These are phyloP conservation scores for Drosophila persimilis DNA, from an alignment of 1,140 invertebrate species.

Conservation along the genomic window DNA sequence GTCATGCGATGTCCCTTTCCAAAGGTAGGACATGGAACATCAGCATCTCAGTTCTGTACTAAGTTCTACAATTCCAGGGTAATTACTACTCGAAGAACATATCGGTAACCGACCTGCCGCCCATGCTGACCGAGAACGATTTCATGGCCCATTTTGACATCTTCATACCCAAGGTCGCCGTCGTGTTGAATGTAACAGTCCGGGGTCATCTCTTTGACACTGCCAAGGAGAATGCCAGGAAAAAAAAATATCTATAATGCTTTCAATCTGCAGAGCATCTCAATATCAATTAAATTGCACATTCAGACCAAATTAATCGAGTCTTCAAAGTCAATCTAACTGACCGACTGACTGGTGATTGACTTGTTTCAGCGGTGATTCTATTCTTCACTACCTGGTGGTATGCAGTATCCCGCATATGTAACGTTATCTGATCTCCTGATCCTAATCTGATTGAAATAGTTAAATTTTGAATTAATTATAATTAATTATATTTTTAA, in stretches of 20 bases:
- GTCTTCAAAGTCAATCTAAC: not conserved
- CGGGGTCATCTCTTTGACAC: constrained; percentile 38
- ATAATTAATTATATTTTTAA: too few species aligned
- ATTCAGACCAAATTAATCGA: not conserved
- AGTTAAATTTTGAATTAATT: too few species aligned
- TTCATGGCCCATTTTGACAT: constrained; percentile 44
- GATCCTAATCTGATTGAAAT: too few species aligned
- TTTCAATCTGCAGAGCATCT: too few species aligned
- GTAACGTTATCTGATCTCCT: too few species aligned
- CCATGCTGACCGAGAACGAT: constrained; percentile 45
- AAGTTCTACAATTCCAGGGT: constrained; percentile 11
- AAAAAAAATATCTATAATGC: constrained; percentile 43
- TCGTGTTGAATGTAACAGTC: constrained; percentile 40
- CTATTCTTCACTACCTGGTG: too few species aligned
- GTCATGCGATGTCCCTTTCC: constrained; percentile 42
- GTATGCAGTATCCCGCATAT: too few species aligned
- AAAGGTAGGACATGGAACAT: constrained; percentile 19
- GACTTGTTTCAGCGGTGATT: too few species aligned
- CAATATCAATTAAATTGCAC: not conserved
- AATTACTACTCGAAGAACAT: constrained; percentile 41
- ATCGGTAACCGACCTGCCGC: constrained; percentile 45
- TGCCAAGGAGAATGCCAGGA: constrained; percentile 39
- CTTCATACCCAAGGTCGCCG: constrained; percentile 39
- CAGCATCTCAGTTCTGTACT: not conserved
- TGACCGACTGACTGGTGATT: too few species aligned